These are phyloP conservation scores for Corydoras maculifer DNA, from an alignment of 2,113 vertebrate species.

Conservation along the genomic window DNA sequence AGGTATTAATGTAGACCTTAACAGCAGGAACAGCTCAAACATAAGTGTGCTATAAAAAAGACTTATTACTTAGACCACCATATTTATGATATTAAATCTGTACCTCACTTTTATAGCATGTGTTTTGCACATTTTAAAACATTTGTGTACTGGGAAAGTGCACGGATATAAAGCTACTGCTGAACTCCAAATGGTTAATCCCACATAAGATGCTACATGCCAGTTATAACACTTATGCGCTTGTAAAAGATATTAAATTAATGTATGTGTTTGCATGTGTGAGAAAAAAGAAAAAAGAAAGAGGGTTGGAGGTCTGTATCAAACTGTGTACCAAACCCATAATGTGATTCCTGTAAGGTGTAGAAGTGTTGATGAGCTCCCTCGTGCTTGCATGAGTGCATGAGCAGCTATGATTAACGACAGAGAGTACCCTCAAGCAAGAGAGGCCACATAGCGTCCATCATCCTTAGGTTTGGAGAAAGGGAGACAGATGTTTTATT, in stretches of 20 bases:
- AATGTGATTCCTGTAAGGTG: slow-evolving; percentile 28
- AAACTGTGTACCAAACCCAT: slow-evolving; percentile 16
- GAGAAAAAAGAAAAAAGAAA: background rate
- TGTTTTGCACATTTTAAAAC: background rate
- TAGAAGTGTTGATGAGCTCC: slow-evolving; percentile 13
- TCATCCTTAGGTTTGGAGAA: slow-evolving; percentile 21
- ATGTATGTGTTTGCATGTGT: background rate
- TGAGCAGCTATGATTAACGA: slow-evolving; percentile 26
- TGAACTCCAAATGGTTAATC: background rate
- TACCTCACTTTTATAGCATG: slow-evolving; percentile 1
- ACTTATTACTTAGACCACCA: background rate
- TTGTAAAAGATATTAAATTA: slow-evolving; percentile 16
- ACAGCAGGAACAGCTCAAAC: slow-evolving; percentile 21
- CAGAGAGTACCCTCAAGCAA: slow-evolving; percentile 7
- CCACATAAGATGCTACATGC: slow-evolving; percentile 10
- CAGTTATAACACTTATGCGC: slow-evolving; percentile 11
- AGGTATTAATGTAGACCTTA: slow-evolving; percentile 27
- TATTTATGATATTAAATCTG: slow-evolving; percentile 6
- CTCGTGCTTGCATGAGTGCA: slow-evolving; percentile 12
- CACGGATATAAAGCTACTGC: background rate
- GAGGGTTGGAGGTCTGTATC: slow-evolving; percentile 7
- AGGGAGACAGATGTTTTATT: slow-evolving; percentile 36
- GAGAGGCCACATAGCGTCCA: slow-evolving; percentile 5
- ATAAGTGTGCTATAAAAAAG: slow-evolving; percentile 7
- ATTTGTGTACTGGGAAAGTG: background rate